These are phyloP conservation scores for Onychostruthus taczanowskii DNA, from an alignment of 2,113 vertebrate species.

Conservation along the genomic window DNA sequence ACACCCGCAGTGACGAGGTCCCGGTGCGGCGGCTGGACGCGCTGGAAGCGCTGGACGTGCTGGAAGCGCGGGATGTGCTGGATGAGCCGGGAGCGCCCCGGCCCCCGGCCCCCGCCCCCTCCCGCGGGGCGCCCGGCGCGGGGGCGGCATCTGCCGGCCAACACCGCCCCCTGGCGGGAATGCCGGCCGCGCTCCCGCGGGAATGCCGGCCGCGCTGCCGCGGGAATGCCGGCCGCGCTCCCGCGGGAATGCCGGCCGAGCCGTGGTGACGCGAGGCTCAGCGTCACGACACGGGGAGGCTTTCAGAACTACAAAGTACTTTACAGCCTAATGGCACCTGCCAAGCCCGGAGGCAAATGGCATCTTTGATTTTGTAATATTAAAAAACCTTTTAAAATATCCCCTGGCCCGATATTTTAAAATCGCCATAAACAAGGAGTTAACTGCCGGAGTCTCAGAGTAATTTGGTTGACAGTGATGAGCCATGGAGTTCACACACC, in stretches of 20 bases:
- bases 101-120: background rate
- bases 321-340: background rate
- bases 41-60: background rate
- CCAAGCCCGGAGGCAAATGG: background rate
- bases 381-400: background rate
- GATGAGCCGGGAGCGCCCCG: too few relatives aligned
- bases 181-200: too few relatives aligned
- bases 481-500: background rate
- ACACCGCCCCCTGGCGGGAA: conserved; percentile 69
- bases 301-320: background rate
- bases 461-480: background rate
- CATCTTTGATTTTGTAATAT: background rate
- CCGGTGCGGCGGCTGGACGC: background rate
- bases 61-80: background rate
- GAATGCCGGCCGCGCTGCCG: too few relatives aligned
- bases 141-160: conserved; percentile 49
- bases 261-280: background rate
- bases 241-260: background rate
- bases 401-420: background rate
- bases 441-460: background rate
- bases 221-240: too few relatives aligned
- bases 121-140: background rate
- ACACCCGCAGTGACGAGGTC: background rate
- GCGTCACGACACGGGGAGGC: background rate
- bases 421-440: background rate